phyloP scores from a whole-genome alignment of 2,113 vertebrate genomes.

The Eolophus roseicapilla region DNA sequence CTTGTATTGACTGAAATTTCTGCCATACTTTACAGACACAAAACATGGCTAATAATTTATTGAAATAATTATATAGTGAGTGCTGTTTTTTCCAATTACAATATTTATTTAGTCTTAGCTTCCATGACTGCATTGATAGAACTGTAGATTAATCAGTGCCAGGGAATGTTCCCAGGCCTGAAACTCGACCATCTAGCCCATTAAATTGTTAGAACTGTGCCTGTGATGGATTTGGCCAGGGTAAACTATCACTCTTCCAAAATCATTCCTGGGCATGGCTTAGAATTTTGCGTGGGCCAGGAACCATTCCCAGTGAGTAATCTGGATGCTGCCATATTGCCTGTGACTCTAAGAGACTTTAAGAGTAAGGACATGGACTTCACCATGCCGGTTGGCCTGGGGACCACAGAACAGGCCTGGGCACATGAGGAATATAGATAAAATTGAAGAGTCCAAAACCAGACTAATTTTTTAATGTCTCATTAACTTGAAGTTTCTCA shows the following conservation, averaged over 20 bases:
- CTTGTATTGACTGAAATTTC: not conserved
- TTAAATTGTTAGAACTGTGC: constrained; percentile 7
- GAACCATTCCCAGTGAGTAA: not conserved
- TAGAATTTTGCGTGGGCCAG: constrained; percentile 1
- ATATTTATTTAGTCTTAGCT: constrained; percentile 30
- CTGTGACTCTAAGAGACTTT: not conserved
- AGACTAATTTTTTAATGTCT: not conserved
- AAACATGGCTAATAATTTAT: not conserved
- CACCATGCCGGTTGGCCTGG: not conserved
- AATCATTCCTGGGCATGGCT: constrained; percentile 14
- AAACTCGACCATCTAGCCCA: not conserved
- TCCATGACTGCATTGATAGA: not conserved
- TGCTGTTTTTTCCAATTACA: not conserved
- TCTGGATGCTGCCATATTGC: not conserved
- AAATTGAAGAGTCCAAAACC: not conserved
- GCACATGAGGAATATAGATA: not conserved
- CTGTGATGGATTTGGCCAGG: constrained; percentile 24
- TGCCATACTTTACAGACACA: not conserved
- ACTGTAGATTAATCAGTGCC: constrained; percentile 16
- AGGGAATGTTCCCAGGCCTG: constrained; percentile 33
- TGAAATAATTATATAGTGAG: not conserved
- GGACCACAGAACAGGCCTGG: not conserved
- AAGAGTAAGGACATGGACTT: not conserved
- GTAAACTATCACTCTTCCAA: constrained; percentile 17
- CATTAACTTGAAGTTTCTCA: not conserved